These are phyloP conservation scores for Cheilosia scutellata DNA, from an alignment of 2,888 invertebrate genomes.

Conservation along the genomic window DNA sequence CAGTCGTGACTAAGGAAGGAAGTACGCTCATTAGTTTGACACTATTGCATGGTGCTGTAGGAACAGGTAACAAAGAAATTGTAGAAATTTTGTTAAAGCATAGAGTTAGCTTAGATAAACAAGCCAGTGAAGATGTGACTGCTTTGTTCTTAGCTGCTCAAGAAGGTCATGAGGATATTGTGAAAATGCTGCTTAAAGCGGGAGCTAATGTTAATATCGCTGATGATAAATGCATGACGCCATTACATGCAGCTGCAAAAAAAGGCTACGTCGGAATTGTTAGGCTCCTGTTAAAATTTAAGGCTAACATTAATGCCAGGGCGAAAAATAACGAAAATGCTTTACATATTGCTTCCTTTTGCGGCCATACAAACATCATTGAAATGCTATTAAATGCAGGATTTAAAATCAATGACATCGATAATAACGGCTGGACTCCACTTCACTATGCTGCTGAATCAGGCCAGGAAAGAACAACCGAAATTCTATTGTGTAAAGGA, in stretches of 20 bases:
- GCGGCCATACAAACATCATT: not conserved
- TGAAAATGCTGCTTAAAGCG: not conserved
- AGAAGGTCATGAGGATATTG: not conserved
- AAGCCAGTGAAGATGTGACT: not conserved
- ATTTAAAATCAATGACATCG: not conserved
- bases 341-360: not conserved
- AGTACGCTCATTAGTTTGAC: no score
- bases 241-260: not conserved
- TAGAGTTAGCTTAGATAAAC: not conserved
- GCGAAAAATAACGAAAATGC: not conserved
- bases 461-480: not conserved
- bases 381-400: not conserved
- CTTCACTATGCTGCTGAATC: not conserved
- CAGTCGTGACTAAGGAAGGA: no score
- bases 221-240: not conserved
- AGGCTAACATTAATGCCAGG: not conserved
- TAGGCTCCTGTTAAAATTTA: not conserved
- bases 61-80: no score
- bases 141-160: not conserved
- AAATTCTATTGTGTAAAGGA: not conserved
- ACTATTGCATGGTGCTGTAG: no score
- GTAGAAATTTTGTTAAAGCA: not conserved
- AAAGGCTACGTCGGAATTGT: not conserved
- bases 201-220: not conserved
- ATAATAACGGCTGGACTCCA: not conserved